phyloP scores from a whole-genome alignment of 2,113 vertebrate species.

The Chaenogobius annularis region DNA sequence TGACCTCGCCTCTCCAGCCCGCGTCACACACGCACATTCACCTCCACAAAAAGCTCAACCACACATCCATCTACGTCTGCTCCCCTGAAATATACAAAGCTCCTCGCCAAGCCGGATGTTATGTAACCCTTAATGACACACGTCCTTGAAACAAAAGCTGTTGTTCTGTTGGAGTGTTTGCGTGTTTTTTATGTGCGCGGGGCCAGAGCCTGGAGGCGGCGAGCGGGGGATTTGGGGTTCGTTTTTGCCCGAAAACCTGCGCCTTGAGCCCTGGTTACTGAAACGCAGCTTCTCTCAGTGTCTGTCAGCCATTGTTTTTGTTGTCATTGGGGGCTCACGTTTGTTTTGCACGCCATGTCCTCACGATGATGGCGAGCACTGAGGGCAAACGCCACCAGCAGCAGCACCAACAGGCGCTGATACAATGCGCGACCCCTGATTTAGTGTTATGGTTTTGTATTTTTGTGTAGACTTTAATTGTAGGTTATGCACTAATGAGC shows the following conservation, averaged over 20 bases:
- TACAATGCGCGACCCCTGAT: neutral
- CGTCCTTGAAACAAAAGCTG: conserved; percentile 78
- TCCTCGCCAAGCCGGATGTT: conserved; percentile 64
- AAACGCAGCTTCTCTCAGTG: conserved; percentile 38
- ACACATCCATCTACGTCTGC: conserved; percentile 14
- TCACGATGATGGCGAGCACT: conserved; percentile 7
- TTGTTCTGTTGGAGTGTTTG: conserved; percentile 53
- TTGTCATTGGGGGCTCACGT: conserved; percentile 64
- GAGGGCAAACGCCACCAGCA: conserved; percentile 1
- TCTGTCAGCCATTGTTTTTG: conserved; percentile 75
- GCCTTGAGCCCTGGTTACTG: conserved; percentile 23
- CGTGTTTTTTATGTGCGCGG: conserved; percentile 43
- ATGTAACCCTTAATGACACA: conserved; percentile 77
- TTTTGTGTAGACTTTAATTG: neutral
- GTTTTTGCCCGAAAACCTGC: conserved; percentile 23
- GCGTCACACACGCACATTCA: neutral
- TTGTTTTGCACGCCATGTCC: conserved; percentile 28
- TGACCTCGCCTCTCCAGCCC: neutral
- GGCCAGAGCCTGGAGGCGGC: conserved; percentile 12
- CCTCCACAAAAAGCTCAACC: neutral
- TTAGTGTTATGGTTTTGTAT: neutral
- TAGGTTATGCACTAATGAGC: neutral
- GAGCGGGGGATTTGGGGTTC: neutral
- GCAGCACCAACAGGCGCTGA: neutral
- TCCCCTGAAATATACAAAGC: conserved; percentile 21